Evolutionary conservation across 1,140 invertebrate species (phyloP), one percentile per base, ranked within the genome.

Genomic region (Drosophila kepulauana): DNA sequence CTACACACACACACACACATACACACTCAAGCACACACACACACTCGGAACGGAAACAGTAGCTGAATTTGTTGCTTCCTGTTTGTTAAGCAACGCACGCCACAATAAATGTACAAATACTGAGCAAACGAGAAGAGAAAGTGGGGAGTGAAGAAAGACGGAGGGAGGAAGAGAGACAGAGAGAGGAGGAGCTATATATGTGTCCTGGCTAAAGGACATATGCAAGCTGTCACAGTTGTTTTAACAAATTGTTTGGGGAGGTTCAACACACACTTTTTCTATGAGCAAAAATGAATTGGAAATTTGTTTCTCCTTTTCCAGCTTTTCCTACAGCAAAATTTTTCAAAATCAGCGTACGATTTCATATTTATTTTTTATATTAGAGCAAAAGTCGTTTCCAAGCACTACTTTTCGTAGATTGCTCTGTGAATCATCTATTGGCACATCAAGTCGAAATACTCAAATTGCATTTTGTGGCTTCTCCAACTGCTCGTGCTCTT

Each of bases 191-290:
- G 11, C 8, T 79, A 41, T 48, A 45, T 59, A 51, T 57, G 59
- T 63, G 43, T 74, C 49, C 76, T 63, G 25, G 70, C 75, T 25
- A 81, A 79, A 91, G 69, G 80, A 91, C 82, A 91, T 91, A 87
- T 91, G 88, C 88, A 84, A 91, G 88, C 87, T 91, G 88, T 91
- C 88, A 91, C 82, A 87, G 88, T 91, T 91, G 88, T 87, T 91
- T 91, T 91, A 91, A 91, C 88, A 91, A 91, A 91, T 91, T 91
- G 87, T 91, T 89, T 66, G 67, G 49, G 81, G 28, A 48, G 72
- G 43, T 75, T 38, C 54, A 59, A 41, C 46, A 52, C 54, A 35
- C 13, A 56, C 28, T 64, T 28, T 46, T 64, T 45, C 20, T 16
- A 45, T 64, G 33, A 28, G n/a, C 48, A 58, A 66, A 72, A 41